These are phyloP conservation scores for Volucella bombylans DNA, from an alignment of 2,888 invertebrate species.

Conservation along the genomic window DNA sequence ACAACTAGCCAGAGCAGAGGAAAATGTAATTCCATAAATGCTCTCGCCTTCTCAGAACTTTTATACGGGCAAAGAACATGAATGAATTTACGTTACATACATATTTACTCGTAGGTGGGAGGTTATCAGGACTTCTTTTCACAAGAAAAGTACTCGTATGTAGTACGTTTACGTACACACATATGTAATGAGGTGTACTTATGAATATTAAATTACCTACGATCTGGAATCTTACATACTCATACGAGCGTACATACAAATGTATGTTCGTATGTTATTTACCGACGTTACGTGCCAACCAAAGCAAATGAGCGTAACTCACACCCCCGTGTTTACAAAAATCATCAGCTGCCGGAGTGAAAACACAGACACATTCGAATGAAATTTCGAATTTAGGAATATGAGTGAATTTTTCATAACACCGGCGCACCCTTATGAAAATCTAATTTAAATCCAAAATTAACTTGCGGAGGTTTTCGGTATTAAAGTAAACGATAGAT, in stretches of 20 bases:
- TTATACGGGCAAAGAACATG: too few relatives aligned
- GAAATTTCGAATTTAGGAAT: conserved; percentile 61
- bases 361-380: conserved; percentile 2
- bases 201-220: conserved; percentile 66
- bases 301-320: neutral
- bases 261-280: neutral
- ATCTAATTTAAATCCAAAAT: conserved; percentile 56
- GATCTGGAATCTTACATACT: conserved; percentile 20
- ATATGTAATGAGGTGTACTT: conserved; percentile 48
- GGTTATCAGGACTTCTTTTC: too few relatives aligned
- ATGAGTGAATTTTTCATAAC: conserved; percentile 53
- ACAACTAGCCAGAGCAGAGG: too few relatives aligned
- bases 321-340: neutral
- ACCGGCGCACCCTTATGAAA: conserved; percentile 51
- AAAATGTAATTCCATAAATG: neutral
- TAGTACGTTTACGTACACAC: conserved; percentile 15
- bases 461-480: too few relatives aligned
- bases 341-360: too few relatives aligned
- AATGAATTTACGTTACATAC: too few relatives aligned
- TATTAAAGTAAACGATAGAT: too few relatives aligned
- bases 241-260: conserved; percentile 23
- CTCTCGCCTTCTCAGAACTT: neutral
- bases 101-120: too few relatives aligned
- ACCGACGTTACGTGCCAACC: neutral
- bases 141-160: too few relatives aligned